phyloP scores from a whole-genome alignment of 2,113 vertebrate genomes.

The Tylochromis polylepis region DNA sequence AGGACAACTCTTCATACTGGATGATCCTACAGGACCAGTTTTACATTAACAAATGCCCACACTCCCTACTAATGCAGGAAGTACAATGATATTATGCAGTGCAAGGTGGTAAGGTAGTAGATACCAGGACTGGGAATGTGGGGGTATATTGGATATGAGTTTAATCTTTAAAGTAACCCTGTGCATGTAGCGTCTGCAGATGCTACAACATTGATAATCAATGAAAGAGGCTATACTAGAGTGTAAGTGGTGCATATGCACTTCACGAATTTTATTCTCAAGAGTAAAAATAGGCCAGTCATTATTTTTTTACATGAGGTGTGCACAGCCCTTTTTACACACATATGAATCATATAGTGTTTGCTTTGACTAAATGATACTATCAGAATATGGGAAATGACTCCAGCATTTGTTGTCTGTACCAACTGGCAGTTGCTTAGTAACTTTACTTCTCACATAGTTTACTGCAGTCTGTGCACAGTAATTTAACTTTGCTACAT shows the following conservation, averaged over 20 bases:
- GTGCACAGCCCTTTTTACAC: neutral
- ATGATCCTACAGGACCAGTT: neutral
- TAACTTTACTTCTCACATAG: neutral
- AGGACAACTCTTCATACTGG: neutral
- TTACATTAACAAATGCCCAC: neutral
- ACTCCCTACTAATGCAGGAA: neutral
- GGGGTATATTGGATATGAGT: neutral
- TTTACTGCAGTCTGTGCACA: neutral
- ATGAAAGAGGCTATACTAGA: neutral
- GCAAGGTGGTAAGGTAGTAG: neutral
- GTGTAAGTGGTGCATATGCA: neutral
- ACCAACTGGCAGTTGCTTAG: neutral
- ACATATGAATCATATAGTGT: neutral
- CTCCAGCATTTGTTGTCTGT: neutral
- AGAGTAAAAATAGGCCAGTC: neutral
- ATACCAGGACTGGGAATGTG: neutral
- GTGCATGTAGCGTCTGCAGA: neutral
- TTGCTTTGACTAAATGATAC: neutral
- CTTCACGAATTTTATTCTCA: neutral
- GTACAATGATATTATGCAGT: neutral
- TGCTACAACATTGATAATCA: neutral
- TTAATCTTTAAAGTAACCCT: neutral
- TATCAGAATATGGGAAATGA: neutral
- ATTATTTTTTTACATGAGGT: neutral
- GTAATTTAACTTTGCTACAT: neutral